Base-by-base conservation (phyloP, 2,113 vertebrate species). In the Cervus canadensis region DNA sequence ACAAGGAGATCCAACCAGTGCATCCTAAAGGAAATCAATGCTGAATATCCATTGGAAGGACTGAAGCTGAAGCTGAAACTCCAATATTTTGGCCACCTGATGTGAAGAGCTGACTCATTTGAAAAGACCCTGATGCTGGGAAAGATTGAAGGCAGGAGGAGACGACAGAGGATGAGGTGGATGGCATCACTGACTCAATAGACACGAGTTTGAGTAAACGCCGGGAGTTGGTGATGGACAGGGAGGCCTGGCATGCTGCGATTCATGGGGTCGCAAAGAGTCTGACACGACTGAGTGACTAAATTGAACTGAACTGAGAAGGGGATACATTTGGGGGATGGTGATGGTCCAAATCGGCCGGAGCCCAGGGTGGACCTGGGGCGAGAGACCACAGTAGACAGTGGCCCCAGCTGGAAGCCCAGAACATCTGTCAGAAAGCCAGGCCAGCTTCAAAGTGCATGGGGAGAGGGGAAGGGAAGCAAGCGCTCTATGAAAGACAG, bases 361-460 rank as follows among this genome's bases (percentile, higher is more conserved):
- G 92, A 62, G 21, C 3, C 1, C 28, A 1, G 60, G 25, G 48
- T 3, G 48, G 67, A 7, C 14, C 5, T 0, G n/a, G 84, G 94
- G 28, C 9, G 2, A 30, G 85, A 52, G 86, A 81, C 59, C 52
- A 13, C 2, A 0, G 50, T 60, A 96, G 97, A 96, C 59, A 4
- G n/a, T 12, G 2, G 88, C 97, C 96, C 57, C 16, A 60, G 62
- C 59, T 19, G 57, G 67, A 78, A 79, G 94, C 89, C 91, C 0
- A 1, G 7, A 33, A 89, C 86, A 89, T 83, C 95, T 94, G 95
- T n/a, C 26, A 16, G 74, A 1, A 1, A n/a, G 89, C 25, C 40
- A 9, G 1, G 97, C 82, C 95, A 89, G 90, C 10, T 56, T 3
- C 59, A 50, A 15, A 52, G 43, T 25, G 45, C 54, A 0, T 1